These are phyloP conservation scores for Synanceia verrucosa DNA, from an alignment of 2,797 vertebrate species.

Conservation along the genomic window DNA sequence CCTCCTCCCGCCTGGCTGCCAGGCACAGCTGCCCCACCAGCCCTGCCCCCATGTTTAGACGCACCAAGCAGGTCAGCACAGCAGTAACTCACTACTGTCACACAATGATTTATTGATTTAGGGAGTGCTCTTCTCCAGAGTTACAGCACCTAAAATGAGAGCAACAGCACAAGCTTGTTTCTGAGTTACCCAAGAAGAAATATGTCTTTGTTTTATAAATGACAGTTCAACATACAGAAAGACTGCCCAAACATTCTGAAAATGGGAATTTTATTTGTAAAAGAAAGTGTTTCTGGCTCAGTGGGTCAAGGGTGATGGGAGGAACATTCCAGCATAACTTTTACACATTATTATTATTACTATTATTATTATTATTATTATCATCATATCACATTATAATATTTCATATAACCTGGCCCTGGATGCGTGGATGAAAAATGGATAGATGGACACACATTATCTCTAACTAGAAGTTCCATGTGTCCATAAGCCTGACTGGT, in stretches of 20 bases:
- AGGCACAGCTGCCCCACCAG: slow-evolving; percentile 92
- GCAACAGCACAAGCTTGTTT: not conserved
- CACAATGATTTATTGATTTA: not conserved
- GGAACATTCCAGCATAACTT: no score
- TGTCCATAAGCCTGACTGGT: not conserved
- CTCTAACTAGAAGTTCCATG: not conserved
- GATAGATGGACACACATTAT: not conserved
- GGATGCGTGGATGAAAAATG: not conserved
- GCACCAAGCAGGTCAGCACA: slow-evolving; percentile 93
- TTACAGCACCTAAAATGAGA: not conserved
- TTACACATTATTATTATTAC: no score
- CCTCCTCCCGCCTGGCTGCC: slow-evolving; percentile 83
- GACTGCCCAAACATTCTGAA: not conserved
- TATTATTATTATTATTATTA: no score
- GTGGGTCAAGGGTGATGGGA: not conserved
- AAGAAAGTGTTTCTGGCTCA: not conserved
- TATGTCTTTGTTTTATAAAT: no score
- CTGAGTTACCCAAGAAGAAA: not conserved
- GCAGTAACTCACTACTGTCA: not conserved
- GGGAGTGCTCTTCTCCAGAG: not conserved
- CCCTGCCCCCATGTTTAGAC: slow-evolving; percentile 95
- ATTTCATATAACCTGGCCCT: no score
- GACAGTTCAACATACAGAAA: not conserved
- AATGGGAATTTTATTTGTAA: not conserved
- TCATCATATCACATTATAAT: no score